Base-by-base conservation (phyloP, 35 echinoderm and acorn worm genomes). In the Ophioderma brevispina region DNA sequence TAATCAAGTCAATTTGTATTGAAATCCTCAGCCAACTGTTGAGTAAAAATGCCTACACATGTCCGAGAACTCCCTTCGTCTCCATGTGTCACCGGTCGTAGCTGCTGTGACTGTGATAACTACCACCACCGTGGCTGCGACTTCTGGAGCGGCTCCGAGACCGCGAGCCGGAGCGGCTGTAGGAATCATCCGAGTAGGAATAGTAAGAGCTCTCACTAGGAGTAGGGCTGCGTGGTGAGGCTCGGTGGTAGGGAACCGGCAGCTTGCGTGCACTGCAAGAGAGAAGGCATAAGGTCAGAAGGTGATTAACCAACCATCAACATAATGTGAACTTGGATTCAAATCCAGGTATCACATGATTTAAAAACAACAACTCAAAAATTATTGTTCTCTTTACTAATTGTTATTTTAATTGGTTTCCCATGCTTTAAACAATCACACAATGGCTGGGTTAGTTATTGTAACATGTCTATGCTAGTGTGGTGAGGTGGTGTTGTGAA, bases 221-320 rank as follows among this genome's bases (percentile, higher is more conserved):
- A 36, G 91, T 78, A 37, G 91, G 84, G 82, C 87, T 90, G 2
- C 59, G 59, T 38, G 76, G 55, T 31, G 81, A 31, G 17, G 87
- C 80, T 49, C 94, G 64, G 77, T 96, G 78, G 91, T 96, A 96
- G 14, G 94, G 94, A 32, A 96, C 88, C 13, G 94, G 94, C 37
- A 96, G 82, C 85, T 96, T 96, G 35, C 94, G 87, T 31, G 94
- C 94, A 86, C 94, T 96, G 87, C n/a, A 63, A 36, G 25, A 75
- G 37, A 37, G 39, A 81, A 41, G n/a, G 37, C 40, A 33, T 4
- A 83, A 30, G 50, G 4, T 15, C 0, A 79, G 38, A 79, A n/a
- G n/a, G n/a, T n/a, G n/a, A n/a, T n/a, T n/a, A n/a, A n/a, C n/a
- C n/a, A n/a, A n/a, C n/a, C n/a, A n/a, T n/a, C n/a, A n/a, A n/a